Evolutionary conservation across 92 coral and sea anemone genomes (phyloP), one percentile per base, ranked within the genome.

Genomic region (Chrysogorgia sp.): DNA sequence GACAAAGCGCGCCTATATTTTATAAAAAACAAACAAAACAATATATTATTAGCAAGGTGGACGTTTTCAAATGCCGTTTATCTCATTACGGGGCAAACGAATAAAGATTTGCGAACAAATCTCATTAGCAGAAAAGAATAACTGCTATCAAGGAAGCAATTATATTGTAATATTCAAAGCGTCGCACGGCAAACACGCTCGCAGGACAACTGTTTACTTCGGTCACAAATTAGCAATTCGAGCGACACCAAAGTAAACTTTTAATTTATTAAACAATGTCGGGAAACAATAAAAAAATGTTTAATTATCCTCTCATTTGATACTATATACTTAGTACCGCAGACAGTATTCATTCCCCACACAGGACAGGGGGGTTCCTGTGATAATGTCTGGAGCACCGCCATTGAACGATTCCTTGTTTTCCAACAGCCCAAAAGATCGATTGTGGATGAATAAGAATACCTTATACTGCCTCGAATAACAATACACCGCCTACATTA

Each of bases 241-340:
- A 65, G 48, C 31, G 72, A 4, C 52, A 49, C 53, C 52, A 35
- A 63, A n/a, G 45, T 65, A 65, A 65, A 65, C 72, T 26, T 45
- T 65, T 65, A 35, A 65, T 65, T 65, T 65, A 65, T 65, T 65
- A 65, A 65, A 65, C 72, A 65, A 65, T 65, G 52, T 65, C 72
- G 53, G 28, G 37, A 65, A 65, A 65, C 72, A 65, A 65, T 65
- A 34, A 65, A 34, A 65, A 40, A 35, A 65, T 65, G 72, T 65
- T 49, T 30, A 65, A 65, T 65, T 65, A 65, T 65, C 34, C 48
- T 65, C 72, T 40, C 32, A 20, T 65, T 65, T 37, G 52, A 65
- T 65, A 65, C 53, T 65, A 52, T 65, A 65, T 21, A 65, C 72
- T 34, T 22, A 64, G 26, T 1, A 30, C 71, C 71, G 49, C 71